Base-by-base conservation (phyloP, 2,797 vertebrate genomes). In the Rhinatrema bivittatum region DNA sequence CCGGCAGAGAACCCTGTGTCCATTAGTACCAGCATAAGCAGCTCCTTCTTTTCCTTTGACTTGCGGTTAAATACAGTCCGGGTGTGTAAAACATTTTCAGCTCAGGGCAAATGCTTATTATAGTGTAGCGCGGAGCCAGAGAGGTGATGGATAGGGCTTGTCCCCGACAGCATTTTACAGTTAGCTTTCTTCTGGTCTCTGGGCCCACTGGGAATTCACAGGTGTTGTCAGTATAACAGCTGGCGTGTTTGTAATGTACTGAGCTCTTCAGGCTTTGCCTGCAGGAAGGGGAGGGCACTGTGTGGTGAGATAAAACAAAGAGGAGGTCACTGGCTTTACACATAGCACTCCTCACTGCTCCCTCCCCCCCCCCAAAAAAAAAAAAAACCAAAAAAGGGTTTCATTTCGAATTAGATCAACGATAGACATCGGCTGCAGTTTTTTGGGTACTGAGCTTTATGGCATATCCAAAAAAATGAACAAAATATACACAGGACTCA, bases 161-260 rank as follows among this genome's bases (percentile, higher is more conserved):
- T 26, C 44, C 41, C 44, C 61, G 36, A 48, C 65, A 69, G 57
- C 15, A 36, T 49, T 37, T 23, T 23, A 42, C n/a, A 19, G 47
- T 61, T 69, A 69, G 69, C 65, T 69, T 50, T 47, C 63, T 57
- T 62, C 69, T 32, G 39, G n/a, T 8, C 13, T 26, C 50, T 42
- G 29, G 67, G 50, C 63, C 60, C 56, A 65, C n/a, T 48, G 45
- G 54, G 52, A 51, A 50, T 50, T 68, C 48, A 65, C 46, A 69
- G 62, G 50, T 65, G 62, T 46, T 60, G 65, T 63, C 65, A 56
- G 58, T 65, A 70, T 53, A 48, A 51, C 50, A 68, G 60, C 49
- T 68, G 50, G 42, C 47, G 60, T 34, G 32, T 62, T 45, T 47
- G 53, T 53, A 56, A 62, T 51, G 59, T 55, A 32, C 14, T 36